phyloP scores from a whole-genome alignment of 1,140 invertebrate genomes.

The Belonocnema kinseyi region DNA sequence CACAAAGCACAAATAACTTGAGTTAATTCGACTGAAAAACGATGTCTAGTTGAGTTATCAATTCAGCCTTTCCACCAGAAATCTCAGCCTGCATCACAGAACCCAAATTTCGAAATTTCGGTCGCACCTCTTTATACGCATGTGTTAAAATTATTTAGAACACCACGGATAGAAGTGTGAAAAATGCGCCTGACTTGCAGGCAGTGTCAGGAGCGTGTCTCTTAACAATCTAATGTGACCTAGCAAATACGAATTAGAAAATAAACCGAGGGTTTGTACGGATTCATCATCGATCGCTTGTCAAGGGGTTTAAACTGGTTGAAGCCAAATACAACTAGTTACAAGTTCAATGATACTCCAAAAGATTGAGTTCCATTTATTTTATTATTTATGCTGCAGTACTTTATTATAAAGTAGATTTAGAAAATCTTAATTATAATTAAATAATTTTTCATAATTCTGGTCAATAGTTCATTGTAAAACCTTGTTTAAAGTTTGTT shows the following conservation, averaged over 20 bases:
- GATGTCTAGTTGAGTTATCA: conserved; percentile 28
- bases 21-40: conserved; percentile 28
- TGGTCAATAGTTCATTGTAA: no score
- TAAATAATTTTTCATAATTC: no score
- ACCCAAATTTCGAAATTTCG: conserved; percentile 73
- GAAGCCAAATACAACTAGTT: no score
- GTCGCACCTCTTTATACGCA: conserved; percentile 69
- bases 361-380: no score
- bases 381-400: no score
- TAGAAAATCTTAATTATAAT: no score
- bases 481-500: no score
- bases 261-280: conserved; percentile 69
- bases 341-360: no score
- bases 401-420: no score
- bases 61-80: conserved; percentile 37
- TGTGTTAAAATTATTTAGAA: conserved; percentile 49
- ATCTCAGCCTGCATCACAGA: conserved; percentile 57
- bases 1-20: conserved; percentile 39
- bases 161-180: not conserved
- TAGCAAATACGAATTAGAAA: conserved; percentile 52
- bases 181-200: not conserved
- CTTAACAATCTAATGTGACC: conserved; percentile 51
- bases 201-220: conserved; percentile 19
- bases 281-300: conserved; percentile 73
- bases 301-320: conserved; percentile 65